Conservation (phyloP, 2,888 invertebrate species). For the Chaitophorus viminalis region DNA sequence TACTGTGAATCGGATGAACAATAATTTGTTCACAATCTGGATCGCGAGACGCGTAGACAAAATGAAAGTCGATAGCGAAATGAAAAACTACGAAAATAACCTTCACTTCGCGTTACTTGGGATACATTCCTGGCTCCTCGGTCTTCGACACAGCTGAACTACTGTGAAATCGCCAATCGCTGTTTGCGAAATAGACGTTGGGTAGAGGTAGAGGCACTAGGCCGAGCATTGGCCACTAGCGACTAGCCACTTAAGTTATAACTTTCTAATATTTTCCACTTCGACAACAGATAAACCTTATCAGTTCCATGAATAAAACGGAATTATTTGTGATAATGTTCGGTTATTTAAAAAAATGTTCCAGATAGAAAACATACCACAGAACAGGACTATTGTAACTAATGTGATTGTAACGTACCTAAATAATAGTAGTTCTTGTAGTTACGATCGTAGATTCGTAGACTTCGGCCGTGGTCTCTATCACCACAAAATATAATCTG, state of each 20-base stretch:
- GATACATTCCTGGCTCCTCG: conserved; percentile 33
- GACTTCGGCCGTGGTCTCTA: too few species aligned
- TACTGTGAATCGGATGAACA: background rate
- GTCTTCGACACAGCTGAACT: conserved; percentile 39
- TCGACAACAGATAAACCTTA: background rate
- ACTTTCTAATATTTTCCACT: conserved; percentile 45
- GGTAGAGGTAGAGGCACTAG: background rate
- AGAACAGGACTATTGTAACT: too few species aligned
- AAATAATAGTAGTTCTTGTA: too few species aligned
- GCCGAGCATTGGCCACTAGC: background rate
- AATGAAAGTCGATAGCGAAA: conserved; percentile 16
- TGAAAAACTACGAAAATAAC: conserved; percentile 52
- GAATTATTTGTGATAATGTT: too few species aligned
- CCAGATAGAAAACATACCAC: too few species aligned
- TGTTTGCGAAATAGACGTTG: background rate
- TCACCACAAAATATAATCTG: too few species aligned
- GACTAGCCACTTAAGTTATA: background rate
- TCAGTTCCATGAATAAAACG: background rate
- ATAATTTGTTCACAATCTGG: background rate
- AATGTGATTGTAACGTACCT: too few species aligned
- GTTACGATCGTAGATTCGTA: too few species aligned
- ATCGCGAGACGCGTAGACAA: conserved; percentile 12
- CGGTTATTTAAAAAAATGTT: too few species aligned
- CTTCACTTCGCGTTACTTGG: conserved; percentile 9
- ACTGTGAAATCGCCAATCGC: background rate